Percentiles rank a stretch among this genome's conserved stretches.
Evolutionary conservation across 2,888 invertebrate species (phyloP).

Genomic region (Drosophila peninsularis): DNA sequence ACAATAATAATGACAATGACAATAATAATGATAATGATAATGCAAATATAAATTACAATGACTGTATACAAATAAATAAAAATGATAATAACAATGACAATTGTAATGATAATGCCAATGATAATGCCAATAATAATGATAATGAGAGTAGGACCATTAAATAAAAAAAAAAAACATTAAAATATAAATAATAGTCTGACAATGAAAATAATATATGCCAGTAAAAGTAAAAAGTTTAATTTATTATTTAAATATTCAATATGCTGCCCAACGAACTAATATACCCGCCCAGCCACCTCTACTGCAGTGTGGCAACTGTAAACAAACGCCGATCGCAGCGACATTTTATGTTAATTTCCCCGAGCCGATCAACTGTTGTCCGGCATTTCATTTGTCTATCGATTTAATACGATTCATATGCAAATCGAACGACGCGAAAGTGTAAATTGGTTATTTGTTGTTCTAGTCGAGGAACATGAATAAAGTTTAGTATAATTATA

Average conservation of each 20-base stretch:
- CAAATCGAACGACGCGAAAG: conserved; percentile 66
- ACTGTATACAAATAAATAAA: too few species aligned
- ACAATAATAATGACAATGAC: background rate
- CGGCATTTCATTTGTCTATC: conserved; percentile 42
- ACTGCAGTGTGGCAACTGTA: conserved; percentile 12
- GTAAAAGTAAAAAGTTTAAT: too few species aligned
- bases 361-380: conserved; percentile 22
- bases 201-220: too few species aligned
- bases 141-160: background rate
- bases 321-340: conserved; percentile 21
- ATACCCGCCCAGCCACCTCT: background rate
- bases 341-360: conserved; percentile 39
- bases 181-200: background rate
- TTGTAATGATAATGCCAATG: background rate
- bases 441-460: conserved; percentile 57
- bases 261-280: background rate
- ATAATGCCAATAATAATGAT: background rate
- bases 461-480: conserved; percentile 29
- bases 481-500: conserved; percentile 5
- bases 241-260: background rate
- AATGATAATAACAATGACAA: background rate
- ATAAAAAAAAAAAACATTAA: background rate
- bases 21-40: background rate
- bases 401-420: conserved; percentile 56
- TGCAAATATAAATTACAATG: too few species aligned